phyloP scores from a whole-genome alignment of 1,140 invertebrate species.

The Aphelenchoides besseyi region DNA sequence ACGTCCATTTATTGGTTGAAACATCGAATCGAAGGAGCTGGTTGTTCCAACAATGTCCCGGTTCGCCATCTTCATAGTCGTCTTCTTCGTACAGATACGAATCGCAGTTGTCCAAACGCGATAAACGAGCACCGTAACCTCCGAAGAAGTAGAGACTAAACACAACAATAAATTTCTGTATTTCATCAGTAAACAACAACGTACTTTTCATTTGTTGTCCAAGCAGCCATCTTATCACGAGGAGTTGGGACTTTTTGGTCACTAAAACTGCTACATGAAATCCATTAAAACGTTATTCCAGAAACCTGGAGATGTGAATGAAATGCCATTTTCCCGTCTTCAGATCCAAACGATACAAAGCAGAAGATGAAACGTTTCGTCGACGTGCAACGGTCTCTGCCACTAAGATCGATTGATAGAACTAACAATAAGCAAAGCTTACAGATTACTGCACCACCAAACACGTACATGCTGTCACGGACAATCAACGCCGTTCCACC shows the following conservation, averaged over 20 bases:
- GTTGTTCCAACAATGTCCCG: conserved; percentile 29
- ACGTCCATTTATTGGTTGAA: conserved; percentile 5
- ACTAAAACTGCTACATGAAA: no score
- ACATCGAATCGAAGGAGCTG: conserved; percentile 31
- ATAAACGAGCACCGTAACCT: conserved; percentile 20
- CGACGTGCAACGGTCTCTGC: neutral
- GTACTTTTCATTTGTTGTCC: conserved; percentile 11
- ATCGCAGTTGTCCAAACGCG: neutral
- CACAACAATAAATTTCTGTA: neutral
- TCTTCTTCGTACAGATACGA: conserved; percentile 12
- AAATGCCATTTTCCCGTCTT: conserved; percentile 21
- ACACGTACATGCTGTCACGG: conserved; percentile 21
- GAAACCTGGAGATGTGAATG: neutral
- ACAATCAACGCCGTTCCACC: conserved; percentile 19
- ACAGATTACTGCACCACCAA: conserved; percentile 23
- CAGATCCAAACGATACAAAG: conserved; percentile 19
- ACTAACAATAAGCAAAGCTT: neutral
- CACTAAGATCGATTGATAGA: neutral
- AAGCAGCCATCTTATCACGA: conserved; percentile 26
- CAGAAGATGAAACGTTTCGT: neutral
- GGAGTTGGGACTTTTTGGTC: conserved; percentile 23
- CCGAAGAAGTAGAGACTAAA: conserved; percentile 26
- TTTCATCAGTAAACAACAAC: neutral
- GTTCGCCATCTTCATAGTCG: conserved; percentile 17
- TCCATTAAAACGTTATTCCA: no score